phyloP scores from a whole-genome alignment of 2,888 invertebrate species.

The Andrena praecox region DNA sequence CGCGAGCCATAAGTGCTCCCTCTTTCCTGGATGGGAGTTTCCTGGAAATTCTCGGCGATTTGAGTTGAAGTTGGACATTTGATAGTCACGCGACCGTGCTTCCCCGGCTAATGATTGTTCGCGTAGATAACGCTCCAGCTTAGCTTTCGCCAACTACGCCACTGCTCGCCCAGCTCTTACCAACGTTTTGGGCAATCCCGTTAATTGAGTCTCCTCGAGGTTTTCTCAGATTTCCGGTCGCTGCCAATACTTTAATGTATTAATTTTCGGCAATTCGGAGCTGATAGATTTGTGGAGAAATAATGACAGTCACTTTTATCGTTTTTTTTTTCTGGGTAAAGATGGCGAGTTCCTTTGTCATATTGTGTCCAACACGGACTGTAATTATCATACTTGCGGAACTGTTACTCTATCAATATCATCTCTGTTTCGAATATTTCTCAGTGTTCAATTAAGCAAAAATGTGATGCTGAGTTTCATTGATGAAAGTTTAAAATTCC shows the following conservation, averaged over 20 bases:
- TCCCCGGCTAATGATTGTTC: slow-evolving; percentile 34
- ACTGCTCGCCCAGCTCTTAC: slow-evolving; percentile 18
- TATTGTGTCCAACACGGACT: too few relatives aligned
- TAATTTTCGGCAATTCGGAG: too few relatives aligned
- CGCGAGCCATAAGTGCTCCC: slow-evolving; percentile 33
- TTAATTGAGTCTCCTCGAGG: slow-evolving; percentile 56
- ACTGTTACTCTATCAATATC: too few relatives aligned
- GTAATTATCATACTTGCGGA: too few relatives aligned
- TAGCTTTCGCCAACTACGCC: slow-evolving; percentile 42
- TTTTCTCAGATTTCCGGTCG: slow-evolving; percentile 39
- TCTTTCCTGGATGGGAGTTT: slow-evolving; percentile 19
- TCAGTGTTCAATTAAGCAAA: too few relatives aligned
- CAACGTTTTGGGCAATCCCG: slow-evolving; percentile 47
- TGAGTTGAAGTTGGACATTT: slow-evolving; percentile 47
- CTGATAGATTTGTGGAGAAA: too few relatives aligned
- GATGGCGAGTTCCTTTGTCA: too few relatives aligned
- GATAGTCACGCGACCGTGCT: slow-evolving; percentile 42
- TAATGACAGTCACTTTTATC: too few relatives aligned
- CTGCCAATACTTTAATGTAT: slow-evolving; percentile 16
- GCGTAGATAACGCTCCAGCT: slow-evolving; percentile 40
- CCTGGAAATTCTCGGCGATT: slow-evolving; percentile 43
- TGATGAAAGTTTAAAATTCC: too few relatives aligned
- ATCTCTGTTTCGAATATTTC: too few relatives aligned
- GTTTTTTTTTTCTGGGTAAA: too few relatives aligned
- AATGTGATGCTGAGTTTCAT: too few relatives aligned